phyloP scores from a whole-genome alignment of 2,797 vertebrate genomes.

The Aplochiton taeniatus region DNA sequence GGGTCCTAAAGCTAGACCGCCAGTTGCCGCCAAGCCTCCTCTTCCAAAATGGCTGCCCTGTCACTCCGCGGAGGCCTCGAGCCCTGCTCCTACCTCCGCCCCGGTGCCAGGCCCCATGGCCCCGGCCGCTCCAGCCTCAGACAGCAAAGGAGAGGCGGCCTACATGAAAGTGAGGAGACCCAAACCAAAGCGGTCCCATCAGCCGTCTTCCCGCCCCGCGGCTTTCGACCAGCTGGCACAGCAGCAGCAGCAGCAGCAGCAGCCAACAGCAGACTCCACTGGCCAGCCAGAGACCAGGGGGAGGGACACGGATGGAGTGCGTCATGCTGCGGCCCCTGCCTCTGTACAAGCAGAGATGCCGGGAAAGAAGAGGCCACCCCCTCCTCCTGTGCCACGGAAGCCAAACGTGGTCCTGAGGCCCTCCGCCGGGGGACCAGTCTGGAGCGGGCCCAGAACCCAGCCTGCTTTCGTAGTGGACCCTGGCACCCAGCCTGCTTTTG shows the following conservation, averaged over 20 bases:
- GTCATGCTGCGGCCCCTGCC: constrained; percentile 48
- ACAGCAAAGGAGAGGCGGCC: constrained; percentile 28
- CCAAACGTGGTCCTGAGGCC: constrained; percentile 76
- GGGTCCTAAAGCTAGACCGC: constrained; percentile 52
- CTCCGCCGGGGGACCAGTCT: background rate
- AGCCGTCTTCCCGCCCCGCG: constrained; percentile 34
- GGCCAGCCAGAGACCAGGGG: constrained; percentile 39
- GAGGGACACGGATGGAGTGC: constrained; percentile 37
- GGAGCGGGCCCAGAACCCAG: constrained; percentile 3
- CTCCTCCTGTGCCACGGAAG: constrained; percentile 83
- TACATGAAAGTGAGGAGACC: constrained; percentile 66
- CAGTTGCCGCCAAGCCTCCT: constrained; percentile 82
- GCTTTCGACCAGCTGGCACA: constrained; percentile 1
- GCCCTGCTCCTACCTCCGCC: constrained; percentile 22
- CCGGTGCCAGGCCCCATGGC: constrained; percentile 25
- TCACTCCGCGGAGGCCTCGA: constrained; percentile 65
- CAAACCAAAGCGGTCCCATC: constrained; percentile 56
- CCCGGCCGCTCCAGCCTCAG: constrained; percentile 1
- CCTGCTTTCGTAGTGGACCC: constrained; percentile 13
- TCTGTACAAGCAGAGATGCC: constrained; percentile 54
- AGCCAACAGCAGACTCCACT: background rate
- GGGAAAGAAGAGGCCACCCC: constrained; percentile 78
- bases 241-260: constrained; percentile 1
- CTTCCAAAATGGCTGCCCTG: constrained; percentile 73
- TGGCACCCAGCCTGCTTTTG: no score